These are phyloP conservation scores for Chrysaora quinquecirrha DNA, from an alignment of 30 jellyfish, hydroid and myxozoan species.

Conservation along the genomic window DNA sequence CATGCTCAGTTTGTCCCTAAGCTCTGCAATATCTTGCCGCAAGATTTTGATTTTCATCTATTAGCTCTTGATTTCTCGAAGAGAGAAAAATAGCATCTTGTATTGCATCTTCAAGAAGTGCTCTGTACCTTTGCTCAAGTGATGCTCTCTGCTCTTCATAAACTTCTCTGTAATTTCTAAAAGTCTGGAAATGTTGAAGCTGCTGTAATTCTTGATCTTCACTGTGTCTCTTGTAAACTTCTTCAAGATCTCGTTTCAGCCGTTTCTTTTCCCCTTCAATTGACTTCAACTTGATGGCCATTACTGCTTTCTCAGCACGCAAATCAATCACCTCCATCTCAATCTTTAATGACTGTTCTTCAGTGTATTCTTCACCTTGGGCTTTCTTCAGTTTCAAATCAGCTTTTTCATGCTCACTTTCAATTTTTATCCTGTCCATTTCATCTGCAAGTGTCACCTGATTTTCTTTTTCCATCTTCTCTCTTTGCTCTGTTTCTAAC, in stretches of 20 bases:
- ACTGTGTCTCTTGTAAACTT: conserved; percentile 83
- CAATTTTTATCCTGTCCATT: conserved; percentile 93
- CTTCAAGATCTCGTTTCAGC: conserved; percentile 71
- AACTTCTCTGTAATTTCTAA: conserved; percentile 95
- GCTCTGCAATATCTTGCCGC: conserved; percentile 92
- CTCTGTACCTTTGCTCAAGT: conserved; percentile 91
- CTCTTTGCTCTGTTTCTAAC: conserved; percentile 91
- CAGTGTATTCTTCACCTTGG: conserved; percentile 49
- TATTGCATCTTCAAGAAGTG: conserved; percentile 92
- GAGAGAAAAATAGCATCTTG: conserved; percentile 96
- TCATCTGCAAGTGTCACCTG: conserved; percentile 92
- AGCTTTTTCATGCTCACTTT: conserved; percentile 93
- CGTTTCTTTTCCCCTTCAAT: conserved; percentile 82
- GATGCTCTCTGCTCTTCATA: conserved; percentile 97
- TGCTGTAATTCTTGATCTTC: conserved; percentile 96
- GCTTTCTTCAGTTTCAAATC: conserved; percentile 77
- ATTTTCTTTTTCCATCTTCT: conserved; percentile 86
- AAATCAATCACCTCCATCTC: conserved; percentile 90
- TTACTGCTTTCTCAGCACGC: conserved; percentile 91
- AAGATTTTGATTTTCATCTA: conserved; percentile 90
- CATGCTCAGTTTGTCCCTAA: conserved; percentile 77
- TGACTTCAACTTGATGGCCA: conserved; percentile 96
- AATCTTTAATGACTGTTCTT: conserved; percentile 71
- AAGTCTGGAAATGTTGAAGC: conserved; percentile 95
- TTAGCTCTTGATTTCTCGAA: conserved; percentile 93